These are phyloP conservation scores for Coendou prehensilis DNA, from an alignment of 2,797 vertebrate species.

Conservation along the genomic window DNA sequence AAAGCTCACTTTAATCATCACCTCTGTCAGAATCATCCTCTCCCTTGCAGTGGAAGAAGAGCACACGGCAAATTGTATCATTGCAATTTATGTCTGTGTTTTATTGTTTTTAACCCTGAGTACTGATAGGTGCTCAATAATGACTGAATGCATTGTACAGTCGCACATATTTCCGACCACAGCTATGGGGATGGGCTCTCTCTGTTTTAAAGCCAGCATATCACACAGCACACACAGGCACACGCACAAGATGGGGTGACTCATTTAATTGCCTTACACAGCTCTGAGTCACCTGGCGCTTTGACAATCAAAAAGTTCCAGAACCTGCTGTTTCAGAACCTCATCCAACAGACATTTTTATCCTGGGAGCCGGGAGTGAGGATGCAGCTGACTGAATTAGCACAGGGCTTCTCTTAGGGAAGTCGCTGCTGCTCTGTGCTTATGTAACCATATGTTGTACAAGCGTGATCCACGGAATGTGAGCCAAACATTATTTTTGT, in stretches of 20 bases:
- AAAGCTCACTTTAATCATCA: background rate
- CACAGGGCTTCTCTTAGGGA: constrained; percentile 32
- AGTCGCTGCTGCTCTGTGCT: background rate
- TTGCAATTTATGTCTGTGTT: background rate
- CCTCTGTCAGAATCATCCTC: background rate
- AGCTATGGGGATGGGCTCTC: background rate
- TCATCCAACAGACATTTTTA: constrained; percentile 68
- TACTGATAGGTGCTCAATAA: background rate
- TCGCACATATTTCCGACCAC: background rate
- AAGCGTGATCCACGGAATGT: background rate
- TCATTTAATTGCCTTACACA: constrained; percentile 27
- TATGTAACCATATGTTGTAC: background rate
- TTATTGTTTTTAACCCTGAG: background rate
- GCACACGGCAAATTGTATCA: background rate
- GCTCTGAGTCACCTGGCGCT: constrained; percentile 77
- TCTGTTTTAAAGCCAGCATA: background rate
- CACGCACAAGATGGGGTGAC: background rate
- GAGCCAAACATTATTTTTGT: background rate
- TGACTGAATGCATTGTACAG: background rate
- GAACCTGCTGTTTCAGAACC: constrained; percentile 71
- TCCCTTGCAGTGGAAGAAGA: background rate
- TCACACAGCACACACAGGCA: background rate
- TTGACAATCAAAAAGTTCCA: constrained; percentile 61
- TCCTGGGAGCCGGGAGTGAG: background rate
- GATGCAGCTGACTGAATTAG: constrained; percentile 54